A percentile compares a stretch with the other conserved stretches of the same genome.
These are phyloP conservation scores for Phortica okadai DNA, from an alignment of 2,888 invertebrate genomes.

Conservation along the genomic window DNA sequence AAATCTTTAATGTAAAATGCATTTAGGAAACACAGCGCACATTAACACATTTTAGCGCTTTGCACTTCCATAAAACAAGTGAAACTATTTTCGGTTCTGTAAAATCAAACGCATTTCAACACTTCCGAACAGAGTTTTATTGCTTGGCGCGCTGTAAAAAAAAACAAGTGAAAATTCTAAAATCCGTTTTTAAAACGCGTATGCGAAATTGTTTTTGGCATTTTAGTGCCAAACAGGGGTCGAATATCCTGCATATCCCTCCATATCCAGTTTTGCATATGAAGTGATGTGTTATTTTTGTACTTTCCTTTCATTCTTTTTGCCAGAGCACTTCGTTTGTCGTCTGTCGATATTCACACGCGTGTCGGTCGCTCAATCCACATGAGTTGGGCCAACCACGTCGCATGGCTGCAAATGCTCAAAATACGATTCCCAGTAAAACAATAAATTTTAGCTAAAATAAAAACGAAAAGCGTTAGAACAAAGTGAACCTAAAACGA, in stretches of 20 bases:
- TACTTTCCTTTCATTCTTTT: not conserved
- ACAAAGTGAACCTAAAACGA: constrained; percentile 40
- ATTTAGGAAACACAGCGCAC: constrained; percentile 50
- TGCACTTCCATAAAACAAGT: constrained; percentile 58
- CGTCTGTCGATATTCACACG: constrained; percentile 59
- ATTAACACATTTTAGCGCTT: constrained; percentile 60
- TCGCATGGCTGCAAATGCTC: constrained; percentile 8
- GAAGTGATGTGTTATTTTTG: constrained; percentile 37
- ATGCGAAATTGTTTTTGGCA: constrained; percentile 32
- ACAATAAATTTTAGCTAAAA: constrained; percentile 53
- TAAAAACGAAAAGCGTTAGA: not conserved
- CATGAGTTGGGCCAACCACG: constrained; percentile 1
- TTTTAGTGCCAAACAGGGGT: constrained; percentile 10
- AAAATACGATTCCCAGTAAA: constrained; percentile 45
- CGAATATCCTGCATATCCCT: not conserved
- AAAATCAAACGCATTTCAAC: constrained; percentile 24
- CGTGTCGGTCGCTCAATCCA: constrained; percentile 29
- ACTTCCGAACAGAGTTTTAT: constrained; percentile 5
- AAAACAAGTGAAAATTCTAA: constrained; percentile 49
- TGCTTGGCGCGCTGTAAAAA: not conserved
- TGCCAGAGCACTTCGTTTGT: constrained; percentile 2
- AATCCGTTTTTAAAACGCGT: constrained; percentile 63
- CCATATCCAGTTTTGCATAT: constrained; percentile 56
- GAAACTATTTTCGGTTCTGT: constrained; percentile 27
- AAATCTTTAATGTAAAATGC: constrained; percentile 37